phyloP scores from a whole-genome alignment of 2,888 invertebrate species.

The Campoletis raptor region DNA sequence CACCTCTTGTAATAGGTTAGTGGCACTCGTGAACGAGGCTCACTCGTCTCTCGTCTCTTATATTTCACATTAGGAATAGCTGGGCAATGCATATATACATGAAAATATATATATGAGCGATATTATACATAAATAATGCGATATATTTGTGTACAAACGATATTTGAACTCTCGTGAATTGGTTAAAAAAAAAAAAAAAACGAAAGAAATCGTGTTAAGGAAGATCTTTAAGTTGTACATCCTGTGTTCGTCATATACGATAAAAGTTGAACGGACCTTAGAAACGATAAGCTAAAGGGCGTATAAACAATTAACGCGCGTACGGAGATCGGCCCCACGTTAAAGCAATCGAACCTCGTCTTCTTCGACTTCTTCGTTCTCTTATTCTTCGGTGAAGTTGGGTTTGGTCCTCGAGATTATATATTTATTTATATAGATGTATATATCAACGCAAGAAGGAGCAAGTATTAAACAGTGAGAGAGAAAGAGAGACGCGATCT shows the following conservation, averaged over 20 bases:
- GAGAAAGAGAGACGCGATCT: background rate
- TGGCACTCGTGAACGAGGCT: slow-evolving; percentile 48
- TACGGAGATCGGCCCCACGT: slow-evolving; percentile 36
- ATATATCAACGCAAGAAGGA: slow-evolving; percentile 10
- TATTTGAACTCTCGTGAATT: background rate
- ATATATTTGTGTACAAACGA: background rate
- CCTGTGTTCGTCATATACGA: background rate
- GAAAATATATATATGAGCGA: background rate
- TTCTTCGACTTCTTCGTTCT: slow-evolving; percentile 14
- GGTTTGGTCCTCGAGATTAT: slow-evolving; percentile 68
- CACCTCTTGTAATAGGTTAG: slow-evolving; percentile 58
- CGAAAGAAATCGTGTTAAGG: slow-evolving; percentile 7
- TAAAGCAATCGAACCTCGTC: slow-evolving; percentile 19
- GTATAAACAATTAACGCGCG: slow-evolving; percentile 31
- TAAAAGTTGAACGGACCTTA: slow-evolving; percentile 29
- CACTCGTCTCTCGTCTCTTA: slow-evolving; percentile 17
- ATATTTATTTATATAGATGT: slow-evolving; percentile 13
- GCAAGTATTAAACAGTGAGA: background rate
- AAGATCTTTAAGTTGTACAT: slow-evolving; percentile 12
- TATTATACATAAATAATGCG: too few species aligned
- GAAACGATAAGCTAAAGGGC: slow-evolving; percentile 37
- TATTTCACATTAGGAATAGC: background rate
- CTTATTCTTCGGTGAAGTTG: slow-evolving; percentile 71
- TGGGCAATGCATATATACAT: background rate
- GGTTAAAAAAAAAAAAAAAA: background rate